Conservation (phyloP, 2,113 vertebrate genomes). For the Mustela lutreola region DNA sequence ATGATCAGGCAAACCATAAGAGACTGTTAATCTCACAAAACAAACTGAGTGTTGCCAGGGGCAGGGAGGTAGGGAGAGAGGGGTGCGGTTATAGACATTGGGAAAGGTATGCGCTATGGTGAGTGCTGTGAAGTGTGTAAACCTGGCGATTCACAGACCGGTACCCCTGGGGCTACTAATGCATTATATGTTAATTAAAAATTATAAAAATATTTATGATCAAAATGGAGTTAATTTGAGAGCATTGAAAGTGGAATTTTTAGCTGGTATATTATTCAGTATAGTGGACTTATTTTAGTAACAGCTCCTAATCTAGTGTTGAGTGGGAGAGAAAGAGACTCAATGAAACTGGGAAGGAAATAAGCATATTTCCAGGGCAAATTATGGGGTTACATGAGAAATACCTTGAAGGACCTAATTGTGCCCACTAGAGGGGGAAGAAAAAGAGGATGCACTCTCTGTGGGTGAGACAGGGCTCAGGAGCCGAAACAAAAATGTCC, state of each 20-base stretch:
- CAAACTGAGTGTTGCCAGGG: too few species aligned
- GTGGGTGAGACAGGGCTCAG: not conserved
- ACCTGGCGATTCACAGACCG: too few species aligned
- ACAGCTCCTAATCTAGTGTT: not conserved
- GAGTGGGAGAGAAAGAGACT: not conserved
- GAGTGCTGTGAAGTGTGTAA: too few species aligned
- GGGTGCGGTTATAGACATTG: too few species aligned
- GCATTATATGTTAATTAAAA: not conserved
- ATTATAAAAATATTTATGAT: not conserved
- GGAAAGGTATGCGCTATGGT: too few species aligned
- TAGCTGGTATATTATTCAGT: not conserved
- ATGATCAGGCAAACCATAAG: not conserved
- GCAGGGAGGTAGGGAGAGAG: too few species aligned
- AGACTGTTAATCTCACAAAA: too few species aligned
- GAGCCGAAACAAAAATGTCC: not conserved
- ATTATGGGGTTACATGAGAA: not conserved
- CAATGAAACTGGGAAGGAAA: not conserved
- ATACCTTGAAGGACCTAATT: not conserved
- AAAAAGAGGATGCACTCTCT: not conserved
- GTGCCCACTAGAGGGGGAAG: not conserved
- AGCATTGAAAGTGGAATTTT: not conserved
- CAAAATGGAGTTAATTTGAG: constrained; percentile 21
- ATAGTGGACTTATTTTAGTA: not conserved
- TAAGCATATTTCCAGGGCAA: not conserved
- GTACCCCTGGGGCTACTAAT: too few species aligned